Percentiles rank a stretch among this genome's conserved stretches.
phyloP scores from a whole-genome alignment of 2,888 invertebrate species.

The Mantis religiosa region DNA sequence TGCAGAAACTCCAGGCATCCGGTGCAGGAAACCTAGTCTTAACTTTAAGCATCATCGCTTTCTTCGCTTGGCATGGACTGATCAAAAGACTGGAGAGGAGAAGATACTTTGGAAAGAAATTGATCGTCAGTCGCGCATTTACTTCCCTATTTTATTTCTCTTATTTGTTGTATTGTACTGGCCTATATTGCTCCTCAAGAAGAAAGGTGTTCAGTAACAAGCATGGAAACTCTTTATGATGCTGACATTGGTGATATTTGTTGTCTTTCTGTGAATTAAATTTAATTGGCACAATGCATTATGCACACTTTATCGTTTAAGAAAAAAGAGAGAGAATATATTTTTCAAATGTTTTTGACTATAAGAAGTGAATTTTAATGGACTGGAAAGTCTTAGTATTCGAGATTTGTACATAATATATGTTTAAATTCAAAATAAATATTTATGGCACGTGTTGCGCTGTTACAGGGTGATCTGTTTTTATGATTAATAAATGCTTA shows the following conservation, averaged over 20 bases:
- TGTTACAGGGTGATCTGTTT: not conserved
- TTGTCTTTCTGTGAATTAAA: not conserved
- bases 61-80: slow-evolving; percentile 43
- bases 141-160: slow-evolving; percentile 74
- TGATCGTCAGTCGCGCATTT: slow-evolving; percentile 68
- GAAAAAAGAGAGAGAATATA: not conserved
- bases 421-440: not conserved
- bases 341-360: not conserved
- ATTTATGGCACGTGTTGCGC: not conserved
- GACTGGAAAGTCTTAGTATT: not conserved
- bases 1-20: slow-evolving; percentile 44
- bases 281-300: not conserved
- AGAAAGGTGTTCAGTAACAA: not conserved
- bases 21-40: slow-evolving; percentile 14
- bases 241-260: not conserved
- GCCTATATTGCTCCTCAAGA: slow-evolving; percentile 70
- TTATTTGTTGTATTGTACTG: slow-evolving; percentile 74
- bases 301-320: not conserved
- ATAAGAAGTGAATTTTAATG: not conserved
- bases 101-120: slow-evolving; percentile 75
- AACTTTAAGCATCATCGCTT: slow-evolving; percentile 39
- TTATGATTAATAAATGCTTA: not conserved
- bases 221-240: too few relatives aligned
- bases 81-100: slow-evolving; percentile 49
- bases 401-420: not conserved